Evolutionary conservation across 2,797 vertebrate genomes (phyloP), one percentile per base, ranked within the genome.

Genomic region (Tapera naevia): DNA sequence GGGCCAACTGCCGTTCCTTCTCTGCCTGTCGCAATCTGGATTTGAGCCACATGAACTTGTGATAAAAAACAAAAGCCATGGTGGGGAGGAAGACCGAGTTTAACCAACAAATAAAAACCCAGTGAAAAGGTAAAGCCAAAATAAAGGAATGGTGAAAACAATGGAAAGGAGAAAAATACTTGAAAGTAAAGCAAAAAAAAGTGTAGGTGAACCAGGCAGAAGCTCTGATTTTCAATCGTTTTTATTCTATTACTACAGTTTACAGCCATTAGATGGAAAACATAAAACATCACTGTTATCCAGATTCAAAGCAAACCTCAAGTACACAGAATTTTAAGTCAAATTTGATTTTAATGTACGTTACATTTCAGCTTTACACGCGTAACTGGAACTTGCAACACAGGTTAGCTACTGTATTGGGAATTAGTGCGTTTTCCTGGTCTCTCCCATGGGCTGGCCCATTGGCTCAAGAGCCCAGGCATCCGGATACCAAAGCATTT

Each of bases 161-260:
- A 93, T 96, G 97, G 97, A 93, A 73, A 86, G 95, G 92, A 88
- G 50, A 91, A 97, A 96, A 86, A 90, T 35, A 93, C 65, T 93
- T 89, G 92, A 94, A 97, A 95, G 85, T 94, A 96, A 97, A 94
- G 66, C 58, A 95, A 97, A 41, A 41, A 41, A 41, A 41, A 96
- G 96, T 96, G 96, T 93, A 97, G 98, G 97, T 98, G 98, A 98
- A 98, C 97, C 98, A 98, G 98, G 98, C 98, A 98, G 97, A 97
- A 97, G 80, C 93, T 84, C 95, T 84, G 72, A 41, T 98, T 98
- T 98, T 97, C 95, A 98, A 95, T 90, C 95, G 97, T 96, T 94
- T 98, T 99, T 99, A 99, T 99, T 99, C 98, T 99, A 98, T 97
- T 95, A 98, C 99, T 99, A 99, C 98, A 98, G 98, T 98, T 99